Conservation (phyloP, 2,113 vertebrate species). For the Theristicus caerulescens region DNA sequence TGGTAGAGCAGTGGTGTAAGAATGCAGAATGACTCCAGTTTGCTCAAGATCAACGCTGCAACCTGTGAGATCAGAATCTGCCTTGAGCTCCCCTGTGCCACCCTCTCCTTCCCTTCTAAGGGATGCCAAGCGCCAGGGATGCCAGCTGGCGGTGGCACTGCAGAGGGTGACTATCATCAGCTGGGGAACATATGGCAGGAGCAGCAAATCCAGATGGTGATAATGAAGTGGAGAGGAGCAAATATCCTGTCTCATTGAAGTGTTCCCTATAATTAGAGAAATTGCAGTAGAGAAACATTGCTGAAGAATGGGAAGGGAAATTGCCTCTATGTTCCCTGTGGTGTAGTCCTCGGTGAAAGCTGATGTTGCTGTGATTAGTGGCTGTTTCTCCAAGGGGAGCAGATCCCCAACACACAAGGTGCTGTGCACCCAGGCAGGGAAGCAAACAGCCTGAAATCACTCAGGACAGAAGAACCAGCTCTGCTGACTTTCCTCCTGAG, state of each 20-base stretch:
- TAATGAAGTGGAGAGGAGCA: background rate
- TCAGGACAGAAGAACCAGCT: background rate
- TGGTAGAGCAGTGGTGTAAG: background rate
- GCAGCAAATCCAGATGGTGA: background rate
- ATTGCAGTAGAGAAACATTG: background rate
- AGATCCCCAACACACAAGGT: background rate
- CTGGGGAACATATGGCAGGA: background rate
- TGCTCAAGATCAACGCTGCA: background rate
- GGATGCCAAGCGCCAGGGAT: background rate
- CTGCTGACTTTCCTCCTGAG: background rate
- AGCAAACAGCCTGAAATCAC: background rate
- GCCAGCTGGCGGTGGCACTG: accelerated
- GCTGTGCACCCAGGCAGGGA: background rate
- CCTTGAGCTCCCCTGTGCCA: background rate
- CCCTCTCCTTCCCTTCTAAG: background rate
- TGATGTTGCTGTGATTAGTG: background rate
- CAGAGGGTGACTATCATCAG: background rate
- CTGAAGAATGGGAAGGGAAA: background rate
- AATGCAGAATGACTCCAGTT: background rate
- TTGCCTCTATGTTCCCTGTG: background rate
- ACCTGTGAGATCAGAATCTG: background rate
- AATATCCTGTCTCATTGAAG: background rate
- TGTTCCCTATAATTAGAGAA: background rate
- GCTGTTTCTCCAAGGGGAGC: background rate
- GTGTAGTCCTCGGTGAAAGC: background rate